Base-by-base conservation (phyloP, 2,113 vertebrate genomes). In the Pampusana beccarii region DNA sequence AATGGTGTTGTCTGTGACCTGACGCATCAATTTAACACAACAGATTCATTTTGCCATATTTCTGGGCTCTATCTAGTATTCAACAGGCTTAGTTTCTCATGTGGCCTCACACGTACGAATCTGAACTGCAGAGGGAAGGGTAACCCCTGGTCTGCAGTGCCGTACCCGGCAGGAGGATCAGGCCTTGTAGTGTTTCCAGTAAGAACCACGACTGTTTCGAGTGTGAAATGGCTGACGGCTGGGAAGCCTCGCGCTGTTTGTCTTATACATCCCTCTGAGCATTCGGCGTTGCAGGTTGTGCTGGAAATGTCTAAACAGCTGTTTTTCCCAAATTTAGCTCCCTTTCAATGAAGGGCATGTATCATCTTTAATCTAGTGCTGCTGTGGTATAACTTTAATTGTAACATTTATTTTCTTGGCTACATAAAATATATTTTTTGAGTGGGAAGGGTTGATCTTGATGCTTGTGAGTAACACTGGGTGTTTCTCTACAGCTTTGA, bases 161-260 rank as follows among this genome's bases (percentile, higher is more conserved):
- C 1, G 1, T 13, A 2, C 1, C 3, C 29, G 19, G 44, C 29
- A 46, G 69, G 11, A 46, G 21, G 28, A 9, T 46, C 56, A 33
- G 58, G 18, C 18, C 29, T n/a, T 2, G 1, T 6, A 25, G 18
- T 7, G 2, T n/a, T n/a, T 42, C n/a, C 12, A 8, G 8, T 11
- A 31, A 11, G 10, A 53, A 29, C n/a, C n/a, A 20, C 15, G 20
- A 11, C 6, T 44, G 23, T 51, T 38, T 6, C 23, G 20, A 31
- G 7, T 36, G 17, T 20, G 8, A 24, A 50, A 50, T 5, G n/a
- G 13, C 31, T 69, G 34, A 6, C 16, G 3, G 1, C 11, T 13
- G 5, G 34, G 46, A 28, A 61, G 26, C 26, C 40, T 44, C 3
- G 0, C 0, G 5, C 14, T 10, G 18, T 18, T 61, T 10, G 21